Base-by-base conservation (phyloP, 2,888 invertebrate genomes). In the Caenorhabditis virilis region DNA sequence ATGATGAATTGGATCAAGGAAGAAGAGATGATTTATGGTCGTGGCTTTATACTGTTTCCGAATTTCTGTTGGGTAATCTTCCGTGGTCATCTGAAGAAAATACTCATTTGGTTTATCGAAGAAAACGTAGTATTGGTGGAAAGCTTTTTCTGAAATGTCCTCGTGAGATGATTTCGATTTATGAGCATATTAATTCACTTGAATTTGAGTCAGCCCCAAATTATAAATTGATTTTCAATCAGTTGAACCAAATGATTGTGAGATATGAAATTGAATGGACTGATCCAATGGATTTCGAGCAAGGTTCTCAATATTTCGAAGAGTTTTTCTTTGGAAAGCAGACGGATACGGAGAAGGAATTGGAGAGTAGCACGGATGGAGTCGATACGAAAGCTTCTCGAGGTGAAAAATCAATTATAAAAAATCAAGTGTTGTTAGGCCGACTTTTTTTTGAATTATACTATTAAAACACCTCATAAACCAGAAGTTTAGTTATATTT, bases 21-120 rank as follows among this genome's bases (percentile, higher is more conserved):
- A 61, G 78, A 22, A 60, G 72, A 2, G 78, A 78, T 50, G 78
- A 78, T 57, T 58, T 77, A 38, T 78, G 77, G 78, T 65, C 72
- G 47, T 77, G 75, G 72, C 64, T 78, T 27, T 78, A 74, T 51
- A 73, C 75, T 68, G 39, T 67, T 23, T 72, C 74, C 50, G 78
- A 78, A 48, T 66, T 78, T 41, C 66, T 78, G 43, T 43, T 58
- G 51, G 72, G 72, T 45, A 11, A 48, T 3, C 55, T 72, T 22
- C 63, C 60, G 16, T 72, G 72, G 72, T 5, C 45, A 1, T 47
- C 51, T 27, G 61, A 64, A n/a, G 50, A 59, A 0, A 64, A 72
- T n/a, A 48, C 55, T 13, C 43, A 58, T 43, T 16, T 56, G 48
- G 55, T 62, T 30, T 55, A 50, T 43, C 49, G 47, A 6, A 51